These are phyloP conservation scores for Condylostylus longicornis DNA, from an alignment of 1,140 invertebrate species.

Conservation along the genomic window DNA sequence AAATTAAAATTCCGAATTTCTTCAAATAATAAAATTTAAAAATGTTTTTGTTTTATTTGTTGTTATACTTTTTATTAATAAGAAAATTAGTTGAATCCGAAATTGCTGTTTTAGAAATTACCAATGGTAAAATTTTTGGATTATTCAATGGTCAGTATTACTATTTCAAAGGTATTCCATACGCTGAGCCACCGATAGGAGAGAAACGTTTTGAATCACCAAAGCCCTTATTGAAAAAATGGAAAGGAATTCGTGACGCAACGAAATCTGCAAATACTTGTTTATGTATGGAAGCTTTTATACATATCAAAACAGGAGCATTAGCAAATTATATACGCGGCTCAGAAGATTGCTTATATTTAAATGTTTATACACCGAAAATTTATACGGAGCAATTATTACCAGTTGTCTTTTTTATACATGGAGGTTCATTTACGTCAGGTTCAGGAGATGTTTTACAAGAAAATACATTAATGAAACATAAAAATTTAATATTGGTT, in stretches of 20 bases:
- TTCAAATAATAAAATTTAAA: too few relatives aligned
- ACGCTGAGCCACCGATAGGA: slow-evolving; percentile 46
- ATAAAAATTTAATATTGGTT: slow-evolving; percentile 37
- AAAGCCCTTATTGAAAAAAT: slow-evolving; percentile 34
- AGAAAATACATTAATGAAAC: slow-evolving; percentile 40
- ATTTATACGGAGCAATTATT: too few relatives aligned
- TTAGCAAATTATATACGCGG: slow-evolving; percentile 15
- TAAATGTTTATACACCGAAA: slow-evolving; percentile 24
- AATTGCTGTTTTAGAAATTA: too few relatives aligned
- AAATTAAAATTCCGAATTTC: too few relatives aligned
- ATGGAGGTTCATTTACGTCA: not conserved
- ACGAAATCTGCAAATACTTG: slow-evolving; percentile 14
- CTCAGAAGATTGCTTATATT: slow-evolving; percentile 24
- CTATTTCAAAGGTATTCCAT: slow-evolving; percentile 43
- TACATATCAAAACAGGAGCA: slow-evolving; percentile 12
- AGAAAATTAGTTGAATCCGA: too few relatives aligned
- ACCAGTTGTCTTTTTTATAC: slow-evolving; percentile 45
- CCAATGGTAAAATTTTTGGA: slow-evolving; percentile 2
- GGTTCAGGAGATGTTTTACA: slow-evolving; percentile 31
- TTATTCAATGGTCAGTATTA: slow-evolving; percentile 23
- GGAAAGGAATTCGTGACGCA: slow-evolving; percentile 34
- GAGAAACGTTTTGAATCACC: slow-evolving; percentile 45
- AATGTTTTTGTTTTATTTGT: too few relatives aligned
- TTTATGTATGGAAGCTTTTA: too few relatives aligned
- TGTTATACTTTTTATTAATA: too few relatives aligned